Conservation (phyloP, 1,140 invertebrate species). For the Drosophila pseudoananassae region DNA sequence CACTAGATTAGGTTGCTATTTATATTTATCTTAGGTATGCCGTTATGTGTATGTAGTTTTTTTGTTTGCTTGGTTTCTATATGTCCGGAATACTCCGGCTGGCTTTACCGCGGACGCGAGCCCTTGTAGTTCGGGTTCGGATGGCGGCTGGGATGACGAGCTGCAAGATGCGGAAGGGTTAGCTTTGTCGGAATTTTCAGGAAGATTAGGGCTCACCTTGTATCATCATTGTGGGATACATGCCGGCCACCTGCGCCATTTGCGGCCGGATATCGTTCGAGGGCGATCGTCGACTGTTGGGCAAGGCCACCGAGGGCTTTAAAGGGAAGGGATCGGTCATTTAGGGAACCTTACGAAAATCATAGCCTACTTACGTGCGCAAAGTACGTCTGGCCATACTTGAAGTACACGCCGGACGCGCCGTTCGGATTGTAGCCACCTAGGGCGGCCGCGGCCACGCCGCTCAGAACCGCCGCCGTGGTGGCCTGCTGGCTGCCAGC, state of each 20-base stretch:
- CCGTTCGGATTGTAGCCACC: slow-evolving; percentile 79
- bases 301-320: slow-evolving; percentile 82
- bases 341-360: not conserved
- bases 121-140: slow-evolving; percentile 83
- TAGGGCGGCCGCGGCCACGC: slow-evolving; percentile 68
- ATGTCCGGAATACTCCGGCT: slow-evolving; percentile 22
- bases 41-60: slow-evolving; percentile 80
- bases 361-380: slow-evolving; percentile 71
- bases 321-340: not conserved
- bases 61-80: slow-evolving; percentile 38
- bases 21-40: slow-evolving; percentile 82
- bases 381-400: slow-evolving; percentile 84
- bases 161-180: slow-evolving; percentile 21
- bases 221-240: slow-evolving; percentile 84
- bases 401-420: slow-evolving; percentile 79
- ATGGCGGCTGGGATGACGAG: slow-evolving; percentile 82
- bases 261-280: slow-evolving; percentile 79
- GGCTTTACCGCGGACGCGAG: slow-evolving; percentile 76
- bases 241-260: slow-evolving; percentile 79
- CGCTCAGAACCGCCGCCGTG: slow-evolving; percentile 72
- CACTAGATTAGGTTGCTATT: slow-evolving; percentile 82
- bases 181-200: not conserved
- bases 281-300: slow-evolving; percentile 82
- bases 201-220: slow-evolving; percentile 58
- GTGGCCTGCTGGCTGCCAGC: slow-evolving; percentile 63